Evolutionary conservation across 1,140 invertebrate species (phyloP).

Genomic region (Leptinotarsa defecta): DNA sequence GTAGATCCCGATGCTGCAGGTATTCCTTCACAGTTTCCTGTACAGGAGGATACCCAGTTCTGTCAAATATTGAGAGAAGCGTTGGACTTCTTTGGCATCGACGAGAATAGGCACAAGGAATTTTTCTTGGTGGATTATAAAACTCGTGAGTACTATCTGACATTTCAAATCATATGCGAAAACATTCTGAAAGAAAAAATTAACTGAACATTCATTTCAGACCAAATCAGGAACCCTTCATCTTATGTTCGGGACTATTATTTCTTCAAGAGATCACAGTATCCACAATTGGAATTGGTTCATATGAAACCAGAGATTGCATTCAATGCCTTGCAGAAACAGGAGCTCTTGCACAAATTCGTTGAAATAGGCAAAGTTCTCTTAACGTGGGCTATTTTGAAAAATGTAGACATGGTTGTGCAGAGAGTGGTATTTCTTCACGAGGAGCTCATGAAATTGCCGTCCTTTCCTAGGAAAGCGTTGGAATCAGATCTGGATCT

Average conservation of each 20-base stretch:
- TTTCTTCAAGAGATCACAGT: slow-evolving; percentile 98
- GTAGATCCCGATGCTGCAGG: slow-evolving; percentile 84
- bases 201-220: slow-evolving; percentile 59
- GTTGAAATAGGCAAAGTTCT: slow-evolving; percentile 96
- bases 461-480: slow-evolving; percentile 97
- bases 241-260: slow-evolving; percentile 97
- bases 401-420: slow-evolving; percentile 91
- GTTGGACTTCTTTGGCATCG: slow-evolving; percentile 96
- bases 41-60: slow-evolving; percentile 99
- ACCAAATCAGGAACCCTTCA: slow-evolving; percentile 92
- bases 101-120: slow-evolving; percentile 84
- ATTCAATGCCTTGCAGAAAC: slow-evolving; percentile 87
- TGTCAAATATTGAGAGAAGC: slow-evolving; percentile 93
- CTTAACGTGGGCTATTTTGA: slow-evolving; percentile 86
- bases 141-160: slow-evolving; percentile 78
- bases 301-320: slow-evolving; percentile 92
- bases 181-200: background rate
- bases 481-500: slow-evolving; percentile 94
- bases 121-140: slow-evolving; percentile 97
- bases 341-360: slow-evolving; percentile 93
- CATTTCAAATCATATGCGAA: background rate
- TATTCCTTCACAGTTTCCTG: slow-evolving; percentile 97
- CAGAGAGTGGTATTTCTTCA: slow-evolving; percentile 97
- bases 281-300: slow-evolving; percentile 94
- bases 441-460: slow-evolving; percentile 98